Evolutionary conservation across 1,140 invertebrate species (phyloP).

Genomic region (Portunus trituberculatus): DNA sequence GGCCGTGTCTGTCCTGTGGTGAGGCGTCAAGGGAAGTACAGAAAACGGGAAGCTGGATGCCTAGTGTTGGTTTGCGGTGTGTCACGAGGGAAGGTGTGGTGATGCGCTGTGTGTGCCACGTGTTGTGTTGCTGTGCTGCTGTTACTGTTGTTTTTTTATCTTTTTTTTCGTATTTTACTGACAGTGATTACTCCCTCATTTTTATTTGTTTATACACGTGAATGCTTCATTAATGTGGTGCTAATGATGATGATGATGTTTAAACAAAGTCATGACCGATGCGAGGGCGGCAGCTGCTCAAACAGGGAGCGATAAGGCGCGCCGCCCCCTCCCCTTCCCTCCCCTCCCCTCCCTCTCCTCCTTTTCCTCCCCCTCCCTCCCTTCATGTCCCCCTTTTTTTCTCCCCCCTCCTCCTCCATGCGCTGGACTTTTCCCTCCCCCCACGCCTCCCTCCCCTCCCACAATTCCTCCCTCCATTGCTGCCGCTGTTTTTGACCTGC

Average conservation of each 20-base stretch:
- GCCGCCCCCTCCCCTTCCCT: background rate
- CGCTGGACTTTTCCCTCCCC: background rate
- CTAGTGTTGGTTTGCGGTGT: no score
- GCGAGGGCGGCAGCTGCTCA: background rate
- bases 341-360: background rate
- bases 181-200: no score
- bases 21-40: background rate
- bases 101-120: background rate
- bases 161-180: background rate
- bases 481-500: no score
- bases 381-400: background rate
- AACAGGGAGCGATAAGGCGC: background rate
- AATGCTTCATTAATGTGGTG: background rate
- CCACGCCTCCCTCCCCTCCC: constrained; percentile 4
- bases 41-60: background rate
- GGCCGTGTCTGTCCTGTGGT: background rate
- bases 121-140: background rate
- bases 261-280: background rate
- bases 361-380: background rate
- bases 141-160: background rate
- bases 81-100: no score
- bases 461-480: background rate
- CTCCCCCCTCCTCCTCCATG: background rate
- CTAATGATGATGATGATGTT: background rate
- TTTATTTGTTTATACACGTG: no score